Evolutionary conservation across 2,797 vertebrate genomes (phyloP).

Genomic region (Fistularia commersonii): DNA sequence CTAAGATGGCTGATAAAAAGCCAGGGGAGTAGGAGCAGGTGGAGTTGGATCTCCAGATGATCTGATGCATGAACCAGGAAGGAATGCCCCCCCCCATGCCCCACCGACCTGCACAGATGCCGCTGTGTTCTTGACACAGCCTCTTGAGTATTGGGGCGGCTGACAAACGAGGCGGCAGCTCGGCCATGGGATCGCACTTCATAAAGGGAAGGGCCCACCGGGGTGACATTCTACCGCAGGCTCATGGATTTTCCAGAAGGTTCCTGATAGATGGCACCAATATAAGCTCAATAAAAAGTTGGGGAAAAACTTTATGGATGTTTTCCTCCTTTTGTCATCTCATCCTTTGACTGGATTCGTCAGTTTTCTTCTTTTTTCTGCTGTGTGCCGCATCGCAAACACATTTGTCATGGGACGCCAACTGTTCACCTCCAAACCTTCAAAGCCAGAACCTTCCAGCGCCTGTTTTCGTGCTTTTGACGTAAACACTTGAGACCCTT

Average conservation of each 20-base stretch:
- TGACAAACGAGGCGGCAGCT: constrained; percentile 72
- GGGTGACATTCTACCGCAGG: constrained; percentile 89
- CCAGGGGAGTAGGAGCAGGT: too few relatives aligned
- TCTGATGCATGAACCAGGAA: too few relatives aligned
- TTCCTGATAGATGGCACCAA: constrained; percentile 97
- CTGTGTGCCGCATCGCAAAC: constrained; percentile 38
- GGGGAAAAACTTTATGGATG: constrained; percentile 88
- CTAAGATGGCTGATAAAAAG: too few relatives aligned
- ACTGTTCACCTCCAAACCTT: constrained; percentile 47
- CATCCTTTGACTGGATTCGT: constrained; percentile 62
- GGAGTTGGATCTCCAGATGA: too few relatives aligned
- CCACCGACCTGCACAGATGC: too few relatives aligned
- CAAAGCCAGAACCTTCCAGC: constrained; percentile 39
- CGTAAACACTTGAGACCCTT: constrained; percentile 18
- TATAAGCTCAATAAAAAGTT: constrained; percentile 97
- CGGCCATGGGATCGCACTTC: constrained; percentile 88
- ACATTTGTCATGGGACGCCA: constrained; percentile 52
- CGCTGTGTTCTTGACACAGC: constrained; percentile 88
- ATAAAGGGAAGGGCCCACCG: constrained; percentile 90
- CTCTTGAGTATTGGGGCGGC: constrained; percentile 89
- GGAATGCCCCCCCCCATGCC: constrained; percentile 56
- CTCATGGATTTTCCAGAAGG: constrained; percentile 96
- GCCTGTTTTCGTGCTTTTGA: constrained; percentile 48
- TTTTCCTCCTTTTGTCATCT: constrained; percentile 77
- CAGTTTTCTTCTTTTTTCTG: constrained; percentile 33